These are phyloP conservation scores for Notiomystis cincta DNA, from an alignment of 2,113 vertebrate genomes.

Conservation along the genomic window DNA sequence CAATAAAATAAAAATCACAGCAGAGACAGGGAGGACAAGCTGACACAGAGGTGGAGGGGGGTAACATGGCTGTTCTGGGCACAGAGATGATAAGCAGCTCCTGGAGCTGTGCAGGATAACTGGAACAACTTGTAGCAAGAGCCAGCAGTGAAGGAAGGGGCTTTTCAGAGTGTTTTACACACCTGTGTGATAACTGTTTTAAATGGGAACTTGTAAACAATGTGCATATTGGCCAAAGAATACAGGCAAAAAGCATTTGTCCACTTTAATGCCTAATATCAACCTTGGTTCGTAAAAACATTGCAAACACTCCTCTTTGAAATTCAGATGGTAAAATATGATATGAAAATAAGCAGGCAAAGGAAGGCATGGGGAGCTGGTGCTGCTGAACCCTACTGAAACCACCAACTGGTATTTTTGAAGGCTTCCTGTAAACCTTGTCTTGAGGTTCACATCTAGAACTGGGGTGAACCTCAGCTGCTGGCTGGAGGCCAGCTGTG, in stretches of 20 bases:
- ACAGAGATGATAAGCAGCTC: background rate
- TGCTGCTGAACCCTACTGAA: background rate
- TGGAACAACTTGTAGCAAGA: background rate
- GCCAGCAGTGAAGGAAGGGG: background rate
- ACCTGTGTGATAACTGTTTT: background rate
- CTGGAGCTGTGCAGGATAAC: background rate
- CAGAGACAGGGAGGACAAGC: background rate
- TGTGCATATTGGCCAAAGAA: background rate
- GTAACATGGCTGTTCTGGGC: background rate
- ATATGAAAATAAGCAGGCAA: background rate
- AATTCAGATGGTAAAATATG: background rate
- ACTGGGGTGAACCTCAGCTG: background rate
- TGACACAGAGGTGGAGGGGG: background rate
- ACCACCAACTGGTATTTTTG: background rate
- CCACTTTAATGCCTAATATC: background rate
- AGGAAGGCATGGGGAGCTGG: background rate
- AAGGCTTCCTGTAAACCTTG: background rate
- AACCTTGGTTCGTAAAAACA: background rate
- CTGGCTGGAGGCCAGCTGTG: background rate
- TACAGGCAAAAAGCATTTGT: background rate
- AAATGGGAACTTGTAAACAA: background rate
- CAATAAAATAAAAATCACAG: background rate
- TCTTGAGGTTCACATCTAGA: background rate
- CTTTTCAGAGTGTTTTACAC: background rate
- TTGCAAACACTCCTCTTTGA: background rate